Evolutionary conservation across 2,888 invertebrate genomes (phyloP).

Genomic region (Caenorhabditis panamensis): DNA sequence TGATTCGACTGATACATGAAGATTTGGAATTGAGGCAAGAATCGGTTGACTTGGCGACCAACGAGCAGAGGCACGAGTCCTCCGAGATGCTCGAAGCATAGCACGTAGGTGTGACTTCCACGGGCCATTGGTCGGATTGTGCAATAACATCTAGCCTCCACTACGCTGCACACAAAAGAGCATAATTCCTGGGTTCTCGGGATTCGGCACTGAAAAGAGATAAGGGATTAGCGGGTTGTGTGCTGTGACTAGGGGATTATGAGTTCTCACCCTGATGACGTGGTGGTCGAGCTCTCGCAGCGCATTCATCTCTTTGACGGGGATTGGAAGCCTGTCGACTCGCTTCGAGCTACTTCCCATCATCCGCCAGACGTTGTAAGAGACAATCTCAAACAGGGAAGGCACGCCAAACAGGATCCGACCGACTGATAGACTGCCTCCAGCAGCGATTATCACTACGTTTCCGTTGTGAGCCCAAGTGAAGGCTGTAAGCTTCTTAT

Average conservation of each 20-base stretch:
- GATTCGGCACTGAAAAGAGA: constrained; percentile 89
- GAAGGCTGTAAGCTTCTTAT: constrained; percentile 87
- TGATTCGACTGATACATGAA: constrained; percentile 68
- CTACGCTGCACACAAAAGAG: constrained; percentile 94
- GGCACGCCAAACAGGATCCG: constrained; percentile 90
- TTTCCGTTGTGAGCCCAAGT: constrained; percentile 99
- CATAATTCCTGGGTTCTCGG: constrained; percentile 91
- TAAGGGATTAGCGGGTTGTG: background rate
- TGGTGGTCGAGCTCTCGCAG: constrained; percentile 83
- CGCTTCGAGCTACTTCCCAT: constrained; percentile 69
- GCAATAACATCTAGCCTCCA: constrained; percentile 92
- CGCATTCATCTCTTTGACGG: constrained; percentile 84
- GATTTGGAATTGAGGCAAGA: constrained; percentile 97
- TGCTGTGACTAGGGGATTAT: background rate
- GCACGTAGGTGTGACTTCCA: constrained; percentile 82
- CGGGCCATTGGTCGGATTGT: constrained; percentile 87
- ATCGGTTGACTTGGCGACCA: constrained; percentile 92
- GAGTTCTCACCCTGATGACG: constrained; percentile 89
- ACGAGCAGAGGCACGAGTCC: constrained; percentile 96
- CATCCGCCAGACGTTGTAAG: constrained; percentile 80
- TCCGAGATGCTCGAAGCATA: constrained; percentile 93
- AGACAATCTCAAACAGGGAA: constrained; percentile 88
- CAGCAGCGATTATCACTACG: constrained; percentile 90
- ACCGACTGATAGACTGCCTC: constrained; percentile 87
- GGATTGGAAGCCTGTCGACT: constrained; percentile 89